Conservation (phyloP, 2,797 vertebrate species). For the Danio kyathit region DNA sequence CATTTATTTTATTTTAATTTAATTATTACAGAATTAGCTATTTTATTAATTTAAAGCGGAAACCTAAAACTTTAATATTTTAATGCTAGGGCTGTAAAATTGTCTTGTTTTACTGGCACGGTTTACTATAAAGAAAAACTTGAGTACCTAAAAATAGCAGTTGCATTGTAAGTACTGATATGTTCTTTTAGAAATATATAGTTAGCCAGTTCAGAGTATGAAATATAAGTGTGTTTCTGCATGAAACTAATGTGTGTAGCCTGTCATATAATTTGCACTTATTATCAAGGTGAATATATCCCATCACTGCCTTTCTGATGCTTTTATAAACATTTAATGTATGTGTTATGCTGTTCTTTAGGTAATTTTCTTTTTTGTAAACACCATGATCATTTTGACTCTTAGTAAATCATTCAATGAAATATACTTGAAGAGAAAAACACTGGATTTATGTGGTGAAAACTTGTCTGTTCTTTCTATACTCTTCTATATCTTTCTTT, state of each 20-base stretch:
- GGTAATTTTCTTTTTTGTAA: slow-evolving; percentile 10
- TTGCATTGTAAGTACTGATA: neutral
- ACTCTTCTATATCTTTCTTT: neutral
- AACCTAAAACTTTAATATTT: slow-evolving; percentile 14
- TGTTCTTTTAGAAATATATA: slow-evolving; percentile 9
- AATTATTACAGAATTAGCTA: neutral
- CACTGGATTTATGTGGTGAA: neutral
- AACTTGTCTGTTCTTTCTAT: slow-evolving; percentile 6
- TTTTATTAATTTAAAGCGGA: slow-evolving; percentile 14
- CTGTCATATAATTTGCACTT: slow-evolving; percentile 41
- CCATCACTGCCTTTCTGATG: slow-evolving; percentile 17
- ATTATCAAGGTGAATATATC: slow-evolving; percentile 31
- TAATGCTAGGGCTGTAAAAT: slow-evolving; percentile 3
- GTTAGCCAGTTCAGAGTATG: neutral
- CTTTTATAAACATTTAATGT: slow-evolving; percentile 22
- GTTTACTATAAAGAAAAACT: slow-evolving; percentile 22
- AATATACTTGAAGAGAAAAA: slow-evolving; percentile 20
- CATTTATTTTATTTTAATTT: neutral
- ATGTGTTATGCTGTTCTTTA: slow-evolving; percentile 15
- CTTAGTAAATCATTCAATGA: slow-evolving; percentile 38
- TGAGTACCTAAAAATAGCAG: neutral
- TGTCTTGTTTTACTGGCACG: neutral
- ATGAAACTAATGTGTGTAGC: slow-evolving; percentile 46
- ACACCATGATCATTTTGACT: slow-evolving; percentile 33
- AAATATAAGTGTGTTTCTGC: slow-evolving; percentile 49